A percentile compares a stretch with the other conserved stretches of the same genome.
These are phyloP conservation scores for Macquaria ambigua DNA, from an alignment of 2,113 vertebrate species.

Conservation along the genomic window DNA sequence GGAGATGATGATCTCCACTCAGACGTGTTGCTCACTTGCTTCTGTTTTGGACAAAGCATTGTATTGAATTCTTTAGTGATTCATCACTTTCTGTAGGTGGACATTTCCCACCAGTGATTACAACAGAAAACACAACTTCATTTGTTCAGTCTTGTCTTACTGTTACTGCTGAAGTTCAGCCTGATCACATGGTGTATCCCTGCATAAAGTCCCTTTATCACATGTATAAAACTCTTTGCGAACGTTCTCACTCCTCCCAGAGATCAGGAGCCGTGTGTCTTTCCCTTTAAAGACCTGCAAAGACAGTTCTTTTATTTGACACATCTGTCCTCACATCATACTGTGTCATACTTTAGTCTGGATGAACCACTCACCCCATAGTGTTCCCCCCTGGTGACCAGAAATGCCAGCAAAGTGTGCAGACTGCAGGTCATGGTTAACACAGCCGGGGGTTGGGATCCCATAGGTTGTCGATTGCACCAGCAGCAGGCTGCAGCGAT, in stretches of 20 bases:
- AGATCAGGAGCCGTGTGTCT: neutral
- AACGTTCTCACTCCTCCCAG: neutral
- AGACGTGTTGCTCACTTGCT: neutral
- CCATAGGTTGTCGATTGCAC: neutral
- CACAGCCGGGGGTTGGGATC: neutral
- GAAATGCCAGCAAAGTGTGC: neutral
- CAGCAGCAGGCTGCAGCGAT: neutral
- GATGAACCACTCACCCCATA: neutral
- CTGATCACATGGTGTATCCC: neutral
- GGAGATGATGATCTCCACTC: neutral
- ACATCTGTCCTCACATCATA: neutral
- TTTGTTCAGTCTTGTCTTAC: neutral
- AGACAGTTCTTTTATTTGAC: neutral
- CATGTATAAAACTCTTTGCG: neutral
- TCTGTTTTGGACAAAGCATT: neutral
- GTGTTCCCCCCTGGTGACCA: neutral
- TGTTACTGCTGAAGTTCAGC: neutral
- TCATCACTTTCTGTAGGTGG: constrained; percentile 30
- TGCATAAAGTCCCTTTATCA: neutral
- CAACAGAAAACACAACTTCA: neutral
- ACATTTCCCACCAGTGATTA: neutral
- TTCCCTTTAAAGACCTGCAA: neutral
- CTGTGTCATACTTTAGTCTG: neutral
- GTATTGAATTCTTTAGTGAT: constrained; percentile 14
- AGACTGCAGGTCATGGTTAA: neutral